Percentiles rank a stretch among this genome's conserved stretches.
Conservation (phyloP, 2,888 invertebrate species). For the Cephonodes hylas region DNA sequence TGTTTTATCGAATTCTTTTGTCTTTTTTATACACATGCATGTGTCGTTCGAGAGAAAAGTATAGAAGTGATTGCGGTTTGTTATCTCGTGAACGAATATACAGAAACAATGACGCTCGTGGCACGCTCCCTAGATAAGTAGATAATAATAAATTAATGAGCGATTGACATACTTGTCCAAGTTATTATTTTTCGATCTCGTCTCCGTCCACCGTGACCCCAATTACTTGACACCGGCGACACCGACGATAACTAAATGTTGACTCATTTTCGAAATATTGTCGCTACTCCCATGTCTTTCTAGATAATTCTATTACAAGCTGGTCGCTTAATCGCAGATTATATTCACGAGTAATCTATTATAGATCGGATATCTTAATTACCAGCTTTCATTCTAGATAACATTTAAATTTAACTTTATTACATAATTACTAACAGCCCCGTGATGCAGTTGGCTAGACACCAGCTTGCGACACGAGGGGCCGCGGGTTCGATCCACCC, state of each 20-base stretch:
- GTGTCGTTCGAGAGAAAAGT: background rate
- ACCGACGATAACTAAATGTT: slow-evolving; percentile 26
- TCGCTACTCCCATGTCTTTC: too few species aligned
- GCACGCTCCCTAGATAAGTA: slow-evolving; percentile 20
- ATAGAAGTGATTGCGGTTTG: too few species aligned
- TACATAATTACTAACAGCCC: too few species aligned
- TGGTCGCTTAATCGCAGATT: too few species aligned
- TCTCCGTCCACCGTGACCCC: slow-evolving; percentile 34
- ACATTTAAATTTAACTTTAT: too few species aligned
- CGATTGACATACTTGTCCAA: slow-evolving; percentile 39
- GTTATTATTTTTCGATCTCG: slow-evolving; percentile 31
- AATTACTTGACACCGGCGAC: slow-evolving; percentile 21
- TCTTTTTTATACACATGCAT: background rate
- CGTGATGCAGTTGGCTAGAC: too few species aligned
- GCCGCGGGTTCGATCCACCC: too few species aligned
- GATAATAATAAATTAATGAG: slow-evolving; percentile 30
- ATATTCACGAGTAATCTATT: too few species aligned
- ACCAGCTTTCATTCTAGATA: too few species aligned
- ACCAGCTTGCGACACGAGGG: too few species aligned
- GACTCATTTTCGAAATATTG: slow-evolving; percentile 47
- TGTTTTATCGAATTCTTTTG: background rate
- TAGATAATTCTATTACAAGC: too few species aligned
- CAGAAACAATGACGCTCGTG: slow-evolving; percentile 28
- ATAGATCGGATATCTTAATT: too few species aligned
- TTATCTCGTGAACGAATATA: background rate